Evolutionary conservation across 1,140 invertebrate genomes (phyloP), one percentile per base, ranked within the genome.

Genomic region (Neotoxoptera formosana): DNA sequence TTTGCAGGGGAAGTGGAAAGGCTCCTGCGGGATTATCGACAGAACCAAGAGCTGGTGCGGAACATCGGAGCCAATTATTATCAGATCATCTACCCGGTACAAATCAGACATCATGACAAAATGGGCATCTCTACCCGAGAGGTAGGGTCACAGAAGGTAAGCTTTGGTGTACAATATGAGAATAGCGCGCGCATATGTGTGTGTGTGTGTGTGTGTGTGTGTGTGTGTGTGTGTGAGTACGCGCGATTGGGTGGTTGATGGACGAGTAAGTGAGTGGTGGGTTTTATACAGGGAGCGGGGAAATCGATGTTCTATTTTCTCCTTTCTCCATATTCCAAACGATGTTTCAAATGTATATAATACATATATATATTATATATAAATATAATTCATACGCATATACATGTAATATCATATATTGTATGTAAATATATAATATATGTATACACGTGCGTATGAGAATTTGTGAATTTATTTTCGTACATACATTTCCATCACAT

Each of bases 61-160:
- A 98, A 98, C 95, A 98, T 99, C 95, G 98, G 97, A 94, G 96
- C 97, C 88, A 97, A 98, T 95, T 98, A 97, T 95, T 99, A 98
- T 96, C 98, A 99, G 96, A 98, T 99, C 95, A 98, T 98, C 94
- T 99, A 98, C 96, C 98, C 98, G 93, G 98, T 98, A 94, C 98
- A 99, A 96, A 96, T 98, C 95, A 97, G 98, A 93, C 97, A 98
- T 95, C 98, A 98, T 96, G 98, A 98, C 96, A 98, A 98, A 96
- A 98, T 98, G 97, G 98, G 98, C 95, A 98, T 99, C 95, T 98
- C 97, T 94, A 98, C 98, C 93, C 96, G 97, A 95, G 98, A 98
- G 94, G 97, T 97, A 95, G 97, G 97, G 95, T 96, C 96, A 95
- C 96, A 97, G 94, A 98, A 98, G 97, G 97, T 98, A 96, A 96